Evolutionary conservation across 2,113 vertebrate species (phyloP), one percentile per base, ranked within the genome.

Genomic region (Percopsis transmontana): DNA sequence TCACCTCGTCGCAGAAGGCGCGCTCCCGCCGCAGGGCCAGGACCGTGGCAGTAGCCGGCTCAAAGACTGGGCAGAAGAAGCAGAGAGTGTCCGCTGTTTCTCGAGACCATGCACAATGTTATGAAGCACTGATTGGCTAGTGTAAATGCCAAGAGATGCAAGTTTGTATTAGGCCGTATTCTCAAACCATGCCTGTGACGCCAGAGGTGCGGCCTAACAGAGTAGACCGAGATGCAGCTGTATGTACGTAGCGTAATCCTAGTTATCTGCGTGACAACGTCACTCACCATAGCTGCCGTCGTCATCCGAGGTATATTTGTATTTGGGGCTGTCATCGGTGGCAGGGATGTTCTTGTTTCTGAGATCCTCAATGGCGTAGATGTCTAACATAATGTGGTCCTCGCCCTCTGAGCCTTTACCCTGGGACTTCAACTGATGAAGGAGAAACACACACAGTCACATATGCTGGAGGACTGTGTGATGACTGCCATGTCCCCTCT

Each of bases 321-420:
- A 98, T 73, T 99, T 99, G 4, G 90, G 92, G 0, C 92, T 91
- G 66, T 99, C 97, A 0, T 99, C 94, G 0, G 97, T 98, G 45
- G 91, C 87, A 2, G 93, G 86, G 10, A 94, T 66, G 0, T 90
- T 92, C 65, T 50, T 93, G 70, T 92, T 93, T 54, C 96, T 92
- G 19, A 99, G 94, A 68, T 99, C 97, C 62, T 99, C 97, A 0
- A 99, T 99, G 55, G 97, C 95, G 0, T 99, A 98, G 62, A 99
- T 98, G 87, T 99, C 97, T 89, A 99, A 78, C 97, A 99, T 98
- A 79, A 98, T 93, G 74, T 95, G 94, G 54, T 98, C 97, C 70
- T 90, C 94, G 0, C 92, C 95, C 3, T 95, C 96, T 0, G 93
- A 89, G 2, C 95, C 97, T 39, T 95, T 98, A 50, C 96, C 96